phyloP scores from a whole-genome alignment of 2,113 vertebrate genomes.

The Phocoena sinus region DNA sequence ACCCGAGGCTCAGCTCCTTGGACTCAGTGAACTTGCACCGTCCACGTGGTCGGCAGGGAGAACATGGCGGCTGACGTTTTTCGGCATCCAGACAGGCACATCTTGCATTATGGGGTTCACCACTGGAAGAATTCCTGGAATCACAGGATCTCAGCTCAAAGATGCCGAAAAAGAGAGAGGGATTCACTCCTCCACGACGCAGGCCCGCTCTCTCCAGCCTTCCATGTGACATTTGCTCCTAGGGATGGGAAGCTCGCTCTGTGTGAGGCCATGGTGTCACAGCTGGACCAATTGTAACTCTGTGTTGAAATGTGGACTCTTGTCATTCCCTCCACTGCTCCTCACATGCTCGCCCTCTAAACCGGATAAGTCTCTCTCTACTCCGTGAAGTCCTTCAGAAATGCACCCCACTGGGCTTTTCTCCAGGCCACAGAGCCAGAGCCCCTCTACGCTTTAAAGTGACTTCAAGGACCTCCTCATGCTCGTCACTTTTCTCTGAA shows the following conservation, averaged over 20 bases:
- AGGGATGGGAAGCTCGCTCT: not conserved
- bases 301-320: not conserved
- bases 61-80: rapidly evolving
- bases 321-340: not conserved
- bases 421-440: not conserved
- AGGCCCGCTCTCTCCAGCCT: not conserved
- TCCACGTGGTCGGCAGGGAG: rapidly evolving
- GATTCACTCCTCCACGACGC: rapidly evolving
- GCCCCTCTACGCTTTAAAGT: not conserved
- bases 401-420: not conserved
- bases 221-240: rapidly evolving
- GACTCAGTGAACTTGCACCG: rapidly evolving
- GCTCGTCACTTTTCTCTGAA: not conserved
- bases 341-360: not conserved
- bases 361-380: not conserved
- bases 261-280: not conserved
- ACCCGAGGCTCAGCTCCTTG: not conserved
- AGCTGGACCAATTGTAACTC: rapidly evolving
- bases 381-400: not conserved
- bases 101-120: rapidly evolving
- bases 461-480: not conserved
- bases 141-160: not conserved
- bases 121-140: not conserved
- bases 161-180: not conserved
- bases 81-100: too few relatives aligned